Evolutionary conservation across 2,113 vertebrate genomes (phyloP).

Genomic region (Coptodon bakossiorum): DNA sequence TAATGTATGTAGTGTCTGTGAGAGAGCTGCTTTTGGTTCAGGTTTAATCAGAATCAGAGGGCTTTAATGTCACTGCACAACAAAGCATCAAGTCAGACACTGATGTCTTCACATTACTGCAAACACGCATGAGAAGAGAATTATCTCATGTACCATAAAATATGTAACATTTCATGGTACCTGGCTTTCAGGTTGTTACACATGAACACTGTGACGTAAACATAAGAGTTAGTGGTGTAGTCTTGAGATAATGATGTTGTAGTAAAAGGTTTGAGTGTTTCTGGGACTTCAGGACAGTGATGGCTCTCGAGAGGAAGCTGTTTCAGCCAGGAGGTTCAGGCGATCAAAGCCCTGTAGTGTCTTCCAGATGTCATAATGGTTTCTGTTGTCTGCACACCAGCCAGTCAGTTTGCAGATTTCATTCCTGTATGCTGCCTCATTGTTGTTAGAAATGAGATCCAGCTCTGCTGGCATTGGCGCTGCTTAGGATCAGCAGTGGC

Average conservation of each 20-base stretch:
- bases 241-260: background rate
- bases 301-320: background rate
- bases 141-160: background rate
- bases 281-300: background rate
- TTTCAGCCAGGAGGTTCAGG: background rate
- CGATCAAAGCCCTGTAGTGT: background rate
- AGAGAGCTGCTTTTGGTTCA: background rate
- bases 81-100: background rate
- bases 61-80: background rate
- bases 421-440: background rate
- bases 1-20: background rate
- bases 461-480: background rate
- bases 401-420: background rate
- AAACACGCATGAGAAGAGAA: background rate
- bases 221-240: background rate
- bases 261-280: background rate
- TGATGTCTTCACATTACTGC: background rate
- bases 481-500: background rate
- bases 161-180: background rate
- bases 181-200: background rate
- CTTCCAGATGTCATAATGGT: background rate
- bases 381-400: background rate
- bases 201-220: background rate
- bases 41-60: background rate
- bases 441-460: background rate